Evolutionary conservation across 2,797 vertebrate genomes (phyloP).

Genomic region (Sebastes trivittatus): DNA sequence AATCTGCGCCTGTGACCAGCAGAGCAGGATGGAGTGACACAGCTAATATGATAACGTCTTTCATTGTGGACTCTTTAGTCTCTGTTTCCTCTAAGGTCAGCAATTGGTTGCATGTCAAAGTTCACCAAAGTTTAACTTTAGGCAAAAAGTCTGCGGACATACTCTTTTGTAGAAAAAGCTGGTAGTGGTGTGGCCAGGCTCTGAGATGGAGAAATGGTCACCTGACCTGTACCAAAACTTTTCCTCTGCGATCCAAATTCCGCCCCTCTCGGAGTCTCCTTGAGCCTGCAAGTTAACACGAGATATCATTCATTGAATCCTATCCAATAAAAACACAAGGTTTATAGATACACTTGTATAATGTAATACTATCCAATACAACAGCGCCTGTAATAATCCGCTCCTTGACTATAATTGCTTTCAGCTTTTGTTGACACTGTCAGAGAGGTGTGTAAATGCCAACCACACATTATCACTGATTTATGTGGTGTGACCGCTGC

Average conservation of each 20-base stretch:
- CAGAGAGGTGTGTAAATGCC: not conserved
- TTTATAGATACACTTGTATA: not conserved
- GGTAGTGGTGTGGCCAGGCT: not conserved
- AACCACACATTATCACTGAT: constrained; percentile 4
- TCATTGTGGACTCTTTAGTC: not conserved
- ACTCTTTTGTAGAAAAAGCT: not conserved
- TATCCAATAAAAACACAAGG: not conserved
- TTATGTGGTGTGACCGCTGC: not conserved
- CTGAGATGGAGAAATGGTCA: not conserved
- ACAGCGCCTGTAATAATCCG: not conserved
- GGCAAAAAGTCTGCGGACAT: not conserved
- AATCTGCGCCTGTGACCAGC: too few species aligned
- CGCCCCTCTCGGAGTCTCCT: not conserved
- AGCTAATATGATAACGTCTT: not conserved
- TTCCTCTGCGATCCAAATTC: not conserved
- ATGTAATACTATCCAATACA: not conserved
- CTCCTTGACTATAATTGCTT: not conserved
- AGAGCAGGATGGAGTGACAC: not conserved
- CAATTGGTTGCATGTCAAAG: not conserved
- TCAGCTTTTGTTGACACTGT: not conserved
- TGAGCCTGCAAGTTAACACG: not conserved
- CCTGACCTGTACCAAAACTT: not conserved
- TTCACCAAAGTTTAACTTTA: not conserved
- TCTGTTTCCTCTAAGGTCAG: not conserved
- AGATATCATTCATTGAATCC: not conserved